Base-by-base conservation (phyloP, 1,140 invertebrate genomes). In the Ceratitis capitata region DNA sequence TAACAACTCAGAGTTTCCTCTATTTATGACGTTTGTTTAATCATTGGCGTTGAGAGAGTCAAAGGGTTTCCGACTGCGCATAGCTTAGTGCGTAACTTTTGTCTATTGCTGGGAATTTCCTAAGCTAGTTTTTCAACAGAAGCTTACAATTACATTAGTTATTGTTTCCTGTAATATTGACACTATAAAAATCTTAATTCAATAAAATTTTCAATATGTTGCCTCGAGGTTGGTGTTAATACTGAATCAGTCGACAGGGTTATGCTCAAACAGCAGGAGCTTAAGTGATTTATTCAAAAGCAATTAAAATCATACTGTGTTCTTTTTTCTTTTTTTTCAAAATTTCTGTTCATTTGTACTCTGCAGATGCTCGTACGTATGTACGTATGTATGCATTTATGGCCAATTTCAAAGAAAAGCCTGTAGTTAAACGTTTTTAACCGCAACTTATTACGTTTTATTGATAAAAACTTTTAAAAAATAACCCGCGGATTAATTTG, bases 251-350 rank as follows among this genome's bases (percentile, higher is more conserved):
- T 47, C 19, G n/a, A 23, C 39, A 3, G 39, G 35, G 42, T 32
- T 35, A 78, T 74, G n/a, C n/a, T 51, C 61, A 23, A 87, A 84
- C 89, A 90, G 89, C 89, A 88, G 88, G 89, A 61, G 83, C 87
- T 90, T 89, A 90, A 90, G 90, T 90, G 89, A 86, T 90, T 87
- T 86, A 90, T 90, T 90, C 88, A 90, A 85, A 86, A 78, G 86
- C 89, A 90, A 90, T 90, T 90, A 90, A 88, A 89, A 88, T 88
- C 89, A 89, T 89, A 87, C 88, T 88, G 88, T 84, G 86, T 83
- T 86, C 32, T 32, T 61, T 61, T 61, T 32, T 6, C 16, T n/a
- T n/a, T n/a, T n/a, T n/a, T n/a, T n/a, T n/a, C n/a, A n/a, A n/a
- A n/a, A n/a, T n/a, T n/a, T n/a, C n/a, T n/a, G n/a, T n/a, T n/a